These are phyloP conservation scores for Eupithecia pulchellata DNA, from an alignment of 2,888 invertebrate species.

Conservation along the genomic window DNA sequence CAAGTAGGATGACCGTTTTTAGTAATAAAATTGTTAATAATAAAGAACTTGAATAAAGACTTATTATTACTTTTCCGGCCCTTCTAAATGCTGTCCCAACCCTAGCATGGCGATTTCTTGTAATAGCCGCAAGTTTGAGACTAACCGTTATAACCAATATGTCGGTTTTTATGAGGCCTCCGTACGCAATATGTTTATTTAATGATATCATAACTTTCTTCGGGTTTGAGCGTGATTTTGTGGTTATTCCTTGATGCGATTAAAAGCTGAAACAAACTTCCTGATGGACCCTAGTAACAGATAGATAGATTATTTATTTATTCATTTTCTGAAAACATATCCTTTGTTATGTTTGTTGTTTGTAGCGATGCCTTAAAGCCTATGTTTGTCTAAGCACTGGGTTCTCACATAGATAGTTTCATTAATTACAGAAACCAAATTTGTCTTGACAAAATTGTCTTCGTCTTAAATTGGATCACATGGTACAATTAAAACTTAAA, in stretches of 20 bases:
- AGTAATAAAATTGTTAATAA: no score
- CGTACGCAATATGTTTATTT: slow-evolving; percentile 74
- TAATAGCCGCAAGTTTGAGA: slow-evolving; percentile 57
- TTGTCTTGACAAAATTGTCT: no score
- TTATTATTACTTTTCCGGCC: background rate
- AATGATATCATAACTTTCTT: slow-evolving; percentile 65
- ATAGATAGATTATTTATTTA: no score
- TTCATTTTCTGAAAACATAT: background rate
- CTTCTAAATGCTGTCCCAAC: slow-evolving; percentile 15
- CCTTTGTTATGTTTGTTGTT: no score
- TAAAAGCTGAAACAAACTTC: background rate
- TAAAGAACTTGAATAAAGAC: background rate
- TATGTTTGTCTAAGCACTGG: no score
- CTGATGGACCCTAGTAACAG: background rate
- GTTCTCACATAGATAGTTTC: no score
- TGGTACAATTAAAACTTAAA: no score
- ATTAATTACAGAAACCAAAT: no score
- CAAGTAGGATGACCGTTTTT: no score
- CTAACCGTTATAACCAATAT: slow-evolving; percentile 67
- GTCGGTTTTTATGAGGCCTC: slow-evolving; percentile 74
- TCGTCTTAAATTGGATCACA: no score
- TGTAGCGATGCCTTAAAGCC: no score
- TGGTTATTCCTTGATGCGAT: slow-evolving; percentile 32
- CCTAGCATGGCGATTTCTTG: slow-evolving; percentile 34
- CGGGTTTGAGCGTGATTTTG: slow-evolving; percentile 53